Conservation (phyloP, 1,140 invertebrate species). For the Homarus americanus region DNA sequence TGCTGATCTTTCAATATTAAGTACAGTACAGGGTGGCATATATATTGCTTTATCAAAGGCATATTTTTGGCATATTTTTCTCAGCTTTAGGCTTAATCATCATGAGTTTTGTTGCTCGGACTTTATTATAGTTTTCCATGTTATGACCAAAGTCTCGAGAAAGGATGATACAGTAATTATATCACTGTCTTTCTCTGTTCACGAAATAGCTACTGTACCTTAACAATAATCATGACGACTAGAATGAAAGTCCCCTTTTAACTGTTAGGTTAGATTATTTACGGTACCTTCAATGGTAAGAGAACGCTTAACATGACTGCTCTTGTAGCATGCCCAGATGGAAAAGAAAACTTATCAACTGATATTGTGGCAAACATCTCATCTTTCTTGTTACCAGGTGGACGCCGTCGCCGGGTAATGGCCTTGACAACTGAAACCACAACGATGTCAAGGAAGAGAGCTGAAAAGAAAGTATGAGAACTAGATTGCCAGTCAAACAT, state of each 20-base stretch:
- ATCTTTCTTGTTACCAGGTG: conserved; percentile 82
- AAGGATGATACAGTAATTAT: no score
- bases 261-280: background rate
- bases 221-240: no score
- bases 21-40: no score
- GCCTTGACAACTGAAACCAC: conserved; percentile 90
- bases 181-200: no score
- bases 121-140: no score
- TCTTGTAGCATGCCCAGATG: conserved; percentile 96
- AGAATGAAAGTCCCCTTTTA: background rate
- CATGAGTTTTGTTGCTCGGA: no score
- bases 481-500: background rate
- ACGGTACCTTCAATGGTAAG: conserved; percentile 54
- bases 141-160: no score
- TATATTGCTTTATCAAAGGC: no score
- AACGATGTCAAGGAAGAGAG: conserved; percentile 91
- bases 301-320: conserved; percentile 87
- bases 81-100: no score
- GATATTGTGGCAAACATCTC: conserved; percentile 83
- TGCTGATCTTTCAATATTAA: no score
- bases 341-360: conserved; percentile 96
- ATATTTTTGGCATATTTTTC: no score
- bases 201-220: no score
- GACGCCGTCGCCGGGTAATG: conserved; percentile 86
- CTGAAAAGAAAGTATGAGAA: conserved; percentile 79